Conservation (phyloP, 2,113 vertebrate genomes). For the Saccopteryx bilineata region DNA sequence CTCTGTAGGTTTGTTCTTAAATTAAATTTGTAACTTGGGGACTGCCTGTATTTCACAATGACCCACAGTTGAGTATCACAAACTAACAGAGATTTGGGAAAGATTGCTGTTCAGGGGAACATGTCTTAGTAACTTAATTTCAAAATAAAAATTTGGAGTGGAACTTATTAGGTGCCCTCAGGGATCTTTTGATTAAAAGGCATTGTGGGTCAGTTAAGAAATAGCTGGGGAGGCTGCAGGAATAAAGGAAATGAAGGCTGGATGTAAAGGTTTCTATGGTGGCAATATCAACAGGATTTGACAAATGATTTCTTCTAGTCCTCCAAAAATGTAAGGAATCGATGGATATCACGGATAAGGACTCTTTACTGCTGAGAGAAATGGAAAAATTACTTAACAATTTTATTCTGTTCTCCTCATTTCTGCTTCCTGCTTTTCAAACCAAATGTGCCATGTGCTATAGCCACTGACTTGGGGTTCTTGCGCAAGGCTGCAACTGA, state of each 20-base stretch:
- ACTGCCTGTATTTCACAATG: too few relatives aligned
- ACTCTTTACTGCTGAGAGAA: not conserved
- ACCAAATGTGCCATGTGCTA: too few relatives aligned
- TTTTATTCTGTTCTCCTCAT: not conserved
- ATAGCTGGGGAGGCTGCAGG: rapidly evolving
- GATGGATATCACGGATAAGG: not conserved
- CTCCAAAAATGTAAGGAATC: not conserved
- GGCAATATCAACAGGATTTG: not conserved
- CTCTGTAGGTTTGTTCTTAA: too few relatives aligned
- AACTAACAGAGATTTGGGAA: not conserved
- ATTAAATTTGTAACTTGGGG: too few relatives aligned
- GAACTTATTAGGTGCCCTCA: not conserved
- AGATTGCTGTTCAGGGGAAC: not conserved
- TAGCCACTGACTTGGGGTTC: rapidly evolving
- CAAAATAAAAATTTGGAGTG: not conserved
- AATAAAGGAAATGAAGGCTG: not conserved
- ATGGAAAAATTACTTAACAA: not conserved
- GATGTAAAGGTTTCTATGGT: not conserved
- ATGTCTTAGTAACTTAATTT: constrained; percentile 5
- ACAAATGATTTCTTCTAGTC: not conserved
- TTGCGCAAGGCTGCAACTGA: not conserved
- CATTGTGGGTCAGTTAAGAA: not conserved
- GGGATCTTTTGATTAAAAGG: not conserved
- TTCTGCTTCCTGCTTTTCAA: not conserved
- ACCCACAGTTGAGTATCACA: not conserved